A percentile compares a stretch with the other conserved stretches of the same genome.
phyloP scores from a whole-genome alignment of 2,113 vertebrate genomes.

The Phrynosoma blainvillii region DNA sequence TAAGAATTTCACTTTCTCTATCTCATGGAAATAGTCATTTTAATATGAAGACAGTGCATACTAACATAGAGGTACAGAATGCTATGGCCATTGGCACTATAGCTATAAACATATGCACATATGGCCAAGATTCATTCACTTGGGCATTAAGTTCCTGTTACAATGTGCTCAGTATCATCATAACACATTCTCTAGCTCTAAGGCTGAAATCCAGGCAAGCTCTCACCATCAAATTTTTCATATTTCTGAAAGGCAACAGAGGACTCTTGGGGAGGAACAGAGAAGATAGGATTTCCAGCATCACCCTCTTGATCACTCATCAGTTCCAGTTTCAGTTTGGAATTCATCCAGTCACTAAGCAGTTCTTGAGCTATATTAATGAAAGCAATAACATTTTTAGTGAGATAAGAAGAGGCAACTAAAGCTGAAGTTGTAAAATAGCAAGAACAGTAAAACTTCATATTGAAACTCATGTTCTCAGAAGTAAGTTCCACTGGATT shows the following conservation, averaged over 20 bases:
- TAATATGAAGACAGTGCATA: not conserved
- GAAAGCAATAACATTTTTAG: slow-evolving; percentile 36
- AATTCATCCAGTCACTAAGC: slow-evolving; percentile 86
- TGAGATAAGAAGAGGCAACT: slow-evolving; percentile 12
- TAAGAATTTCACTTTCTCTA: not conserved
- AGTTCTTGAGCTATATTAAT: slow-evolving; percentile 83
- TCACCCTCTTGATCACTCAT: slow-evolving; percentile 75
- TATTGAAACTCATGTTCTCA: not conserved
- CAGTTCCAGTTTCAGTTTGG: slow-evolving; percentile 82
- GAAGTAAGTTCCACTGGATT: not conserved
- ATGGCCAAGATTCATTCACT: not conserved
- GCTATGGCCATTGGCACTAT: not conserved
- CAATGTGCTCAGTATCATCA: not conserved
- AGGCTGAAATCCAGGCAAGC: slow-evolving; percentile 24
- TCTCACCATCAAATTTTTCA: slow-evolving; percentile 88
- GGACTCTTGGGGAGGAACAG: slow-evolving; percentile 37
- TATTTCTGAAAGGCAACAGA: slow-evolving; percentile 54
- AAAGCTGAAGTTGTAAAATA: not conserved
- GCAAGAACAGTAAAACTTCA: not conserved
- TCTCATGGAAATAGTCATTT: not conserved
- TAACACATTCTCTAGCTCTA: not conserved
- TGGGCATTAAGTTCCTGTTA: not conserved
- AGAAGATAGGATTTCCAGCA: slow-evolving; percentile 21
- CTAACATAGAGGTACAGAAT: not conserved
- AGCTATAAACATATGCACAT: not conserved